Conservation (phyloP, 2,113 vertebrate genomes). For the Girardinichthys multiradiatus region DNA sequence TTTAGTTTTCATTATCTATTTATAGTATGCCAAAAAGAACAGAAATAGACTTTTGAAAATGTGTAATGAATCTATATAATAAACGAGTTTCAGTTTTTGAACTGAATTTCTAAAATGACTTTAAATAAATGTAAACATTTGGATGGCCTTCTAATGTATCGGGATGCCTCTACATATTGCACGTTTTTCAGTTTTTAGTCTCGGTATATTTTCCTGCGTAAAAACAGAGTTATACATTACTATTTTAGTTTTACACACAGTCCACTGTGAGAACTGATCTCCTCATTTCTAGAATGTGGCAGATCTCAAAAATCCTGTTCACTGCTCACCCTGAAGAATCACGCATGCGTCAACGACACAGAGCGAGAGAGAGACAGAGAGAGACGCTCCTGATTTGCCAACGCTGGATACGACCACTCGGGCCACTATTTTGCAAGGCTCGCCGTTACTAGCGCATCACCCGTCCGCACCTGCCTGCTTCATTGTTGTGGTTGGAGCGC, state of each 20-base stretch:
- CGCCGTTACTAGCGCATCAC: conserved; percentile 68
- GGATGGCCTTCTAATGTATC: background rate
- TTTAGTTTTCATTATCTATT: no score
- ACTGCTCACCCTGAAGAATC: conserved; percentile 22
- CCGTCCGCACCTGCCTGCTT: conserved; percentile 77
- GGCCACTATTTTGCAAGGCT: conserved; percentile 72
- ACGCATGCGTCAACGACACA: conserved; percentile 72
- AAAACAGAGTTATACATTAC: no score
- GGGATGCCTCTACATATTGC: background rate
- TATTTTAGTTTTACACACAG: no score
- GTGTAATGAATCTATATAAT: no score
- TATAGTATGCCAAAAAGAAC: no score
- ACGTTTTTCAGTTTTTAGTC: no score
- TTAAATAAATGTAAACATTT: no score
- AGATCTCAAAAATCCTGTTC: conserved; percentile 28
- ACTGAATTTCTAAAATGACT: background rate
- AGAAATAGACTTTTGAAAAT: no score
- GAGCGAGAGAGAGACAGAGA: conserved; percentile 8
- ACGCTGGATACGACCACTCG: conserved; percentile 46
- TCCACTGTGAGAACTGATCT: background rate
- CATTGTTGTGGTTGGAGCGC: conserved; percentile 56
- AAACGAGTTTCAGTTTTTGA: background rate
- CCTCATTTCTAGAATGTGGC: conserved; percentile 12
- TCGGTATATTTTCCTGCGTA: no score
- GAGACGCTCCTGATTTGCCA: conserved; percentile 67